Percentiles rank a stretch among this genome's conserved stretches.
phyloP scores from a whole-genome alignment of 1,140 invertebrate species.

The Anadara kagoshimensis region DNA sequence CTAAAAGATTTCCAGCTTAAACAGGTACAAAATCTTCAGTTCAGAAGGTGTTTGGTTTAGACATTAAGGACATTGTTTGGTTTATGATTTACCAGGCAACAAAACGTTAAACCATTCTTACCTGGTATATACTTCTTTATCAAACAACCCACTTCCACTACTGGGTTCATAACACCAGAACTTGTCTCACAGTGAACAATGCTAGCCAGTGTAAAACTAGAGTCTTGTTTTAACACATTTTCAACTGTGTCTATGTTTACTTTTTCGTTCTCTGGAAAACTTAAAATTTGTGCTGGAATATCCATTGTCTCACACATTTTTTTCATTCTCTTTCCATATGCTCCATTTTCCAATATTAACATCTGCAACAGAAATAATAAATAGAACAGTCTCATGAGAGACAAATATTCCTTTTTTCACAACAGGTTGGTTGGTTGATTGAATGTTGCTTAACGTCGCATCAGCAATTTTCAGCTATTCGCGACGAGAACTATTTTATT shows the following conservation, averaged over 20 bases:
- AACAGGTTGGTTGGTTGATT: no score
- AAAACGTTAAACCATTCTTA: conserved; percentile 23
- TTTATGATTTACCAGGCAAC: no score
- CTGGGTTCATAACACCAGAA: conserved; percentile 75
- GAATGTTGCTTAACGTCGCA: no score
- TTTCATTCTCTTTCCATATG: conserved; percentile 75
- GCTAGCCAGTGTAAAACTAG: conserved; percentile 68
- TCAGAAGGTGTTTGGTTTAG: no score
- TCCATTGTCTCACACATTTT: conserved; percentile 72
- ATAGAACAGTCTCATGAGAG: no score
- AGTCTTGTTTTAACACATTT: conserved; percentile 52
- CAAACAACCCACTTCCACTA: conserved; percentile 71
- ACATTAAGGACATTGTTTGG: no score
- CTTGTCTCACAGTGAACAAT: conserved; percentile 77
- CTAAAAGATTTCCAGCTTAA: no score
- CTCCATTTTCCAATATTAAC: conserved; percentile 75
- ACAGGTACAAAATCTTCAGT: no score
- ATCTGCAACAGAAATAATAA: conserved; percentile 65
- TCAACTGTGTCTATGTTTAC: conserved; percentile 63
- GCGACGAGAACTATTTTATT: no score
- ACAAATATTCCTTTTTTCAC: conserved; percentile 2
- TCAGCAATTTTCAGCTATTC: no score
- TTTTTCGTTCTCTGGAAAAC: conserved; percentile 71
- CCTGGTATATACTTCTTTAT: conserved; percentile 68
- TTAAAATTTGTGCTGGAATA: conserved; percentile 64